These are phyloP conservation scores for Halyomorpha halys DNA, from an alignment of 1,140 invertebrate genomes.

Conservation along the genomic window DNA sequence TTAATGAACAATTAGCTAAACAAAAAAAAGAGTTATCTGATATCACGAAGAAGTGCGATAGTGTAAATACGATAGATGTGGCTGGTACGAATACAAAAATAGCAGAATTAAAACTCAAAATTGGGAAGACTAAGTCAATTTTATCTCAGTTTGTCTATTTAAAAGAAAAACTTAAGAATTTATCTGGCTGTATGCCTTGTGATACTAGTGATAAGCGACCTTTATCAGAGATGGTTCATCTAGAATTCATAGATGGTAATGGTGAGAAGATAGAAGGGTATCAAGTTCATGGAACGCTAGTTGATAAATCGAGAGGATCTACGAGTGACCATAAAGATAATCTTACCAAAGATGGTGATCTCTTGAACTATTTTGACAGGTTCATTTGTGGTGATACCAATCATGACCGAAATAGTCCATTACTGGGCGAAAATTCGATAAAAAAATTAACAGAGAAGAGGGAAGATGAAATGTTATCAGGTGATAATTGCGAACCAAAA, in stretches of 20 bases:
- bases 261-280: slow-evolving; percentile 30
- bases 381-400: slow-evolving; percentile 21
- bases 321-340: slow-evolving; percentile 20
- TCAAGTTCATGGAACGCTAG: slow-evolving; percentile 27
- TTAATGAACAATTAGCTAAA: slow-evolving; percentile 29
- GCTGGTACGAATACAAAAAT: slow-evolving; percentile 28
- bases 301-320: slow-evolving; percentile 16
- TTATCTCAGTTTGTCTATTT: slow-evolving; percentile 27
- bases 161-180: slow-evolving; percentile 25
- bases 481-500: slow-evolving; percentile 10
- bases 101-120: slow-evolving; percentile 29
- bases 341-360: slow-evolving; percentile 25
- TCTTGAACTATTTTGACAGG: slow-evolving; percentile 28
- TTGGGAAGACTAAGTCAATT: slow-evolving; percentile 29
- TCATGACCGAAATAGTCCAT: not conserved
- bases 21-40: slow-evolving; percentile 27
- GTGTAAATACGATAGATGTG: slow-evolving; percentile 24
- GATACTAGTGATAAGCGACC: slow-evolving; percentile 11
- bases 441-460: slow-evolving; percentile 1
- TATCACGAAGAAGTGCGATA: slow-evolving; percentile 19
- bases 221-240: slow-evolving; percentile 28
- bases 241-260: slow-evolving; percentile 30
- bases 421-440: not conserved
- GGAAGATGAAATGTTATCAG: not conserved
- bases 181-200: slow-evolving; percentile 9